phyloP scores from a whole-genome alignment of 64 coral and sea anemone genomes.

The Stichodactyla helianthus region DNA sequence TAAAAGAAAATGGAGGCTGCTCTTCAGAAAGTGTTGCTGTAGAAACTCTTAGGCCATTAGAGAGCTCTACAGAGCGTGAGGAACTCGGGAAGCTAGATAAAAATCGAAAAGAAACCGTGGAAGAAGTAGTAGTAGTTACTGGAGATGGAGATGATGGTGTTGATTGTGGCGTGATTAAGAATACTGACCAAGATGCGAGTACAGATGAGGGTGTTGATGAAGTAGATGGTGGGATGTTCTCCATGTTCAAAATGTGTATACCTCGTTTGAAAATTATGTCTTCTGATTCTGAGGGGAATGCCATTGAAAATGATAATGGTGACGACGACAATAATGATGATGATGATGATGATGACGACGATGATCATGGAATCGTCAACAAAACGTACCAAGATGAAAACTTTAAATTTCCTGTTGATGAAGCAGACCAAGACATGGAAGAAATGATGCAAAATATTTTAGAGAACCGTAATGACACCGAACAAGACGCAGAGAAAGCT shows the following conservation, averaged over 20 bases:
- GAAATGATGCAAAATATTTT: not conserved
- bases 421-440: not conserved
- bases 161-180: not conserved
- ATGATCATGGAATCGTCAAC: slow-evolving; percentile 6
- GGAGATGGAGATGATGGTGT: not conserved
- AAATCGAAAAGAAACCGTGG: not conserved
- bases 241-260: slow-evolving; percentile 45
- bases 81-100: not conserved
- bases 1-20: not conserved
- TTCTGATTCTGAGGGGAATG: slow-evolving; percentile 33
- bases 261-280: slow-evolving; percentile 35
- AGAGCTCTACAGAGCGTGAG: not conserved
- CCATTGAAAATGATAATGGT: slow-evolving; percentile 1
- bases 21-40: not conserved
- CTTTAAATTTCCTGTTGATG: not conserved
- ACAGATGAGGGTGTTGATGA: slow-evolving; percentile 47
- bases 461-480: not conserved
- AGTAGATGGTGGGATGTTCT: slow-evolving; percentile 66
- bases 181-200: not conserved
- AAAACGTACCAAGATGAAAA: not conserved
- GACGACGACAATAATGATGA: not conserved
- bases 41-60: not conserved
- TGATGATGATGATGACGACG: not conserved
- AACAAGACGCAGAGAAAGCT: not conserved
- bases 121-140: not conserved